Base-by-base conservation (phyloP, 2,113 vertebrate genomes). In the Atractosteus spatula region DNA sequence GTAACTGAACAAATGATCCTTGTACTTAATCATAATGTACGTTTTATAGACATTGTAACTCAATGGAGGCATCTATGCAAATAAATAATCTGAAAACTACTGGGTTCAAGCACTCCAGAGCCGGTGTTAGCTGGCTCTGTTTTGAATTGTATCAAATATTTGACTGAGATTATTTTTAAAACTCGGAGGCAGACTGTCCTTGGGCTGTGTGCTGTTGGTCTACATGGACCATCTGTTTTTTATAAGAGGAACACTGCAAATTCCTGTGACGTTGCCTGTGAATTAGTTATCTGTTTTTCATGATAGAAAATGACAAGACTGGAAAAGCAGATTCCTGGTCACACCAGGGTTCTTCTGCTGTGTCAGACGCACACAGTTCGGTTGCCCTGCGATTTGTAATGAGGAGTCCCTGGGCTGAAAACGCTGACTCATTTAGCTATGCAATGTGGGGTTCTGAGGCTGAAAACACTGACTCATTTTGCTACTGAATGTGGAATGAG, bases 191-290 rank as follows among this genome's bases (percentile, higher is more conserved):
- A 29, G 29, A 10, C 10, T 51, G 47, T 10, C 62, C 17, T 17
- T 41, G 3, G 8, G 10, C 62, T 41, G 29, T 41, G 8, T 29
- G n/a, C 17, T 43, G 41, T n/a, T 41, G 17, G 17, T 65, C 62
- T 65, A 41, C 41, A 29, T 41, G 17, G 41, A 65, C 29, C 62
- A 65, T 65, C 62, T 65, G 62, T 16, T 65, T 65, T 8, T 65
- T 43, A 65, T 65, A 3, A 41, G 4, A 65, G 8, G 8, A 43
- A 2, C 10, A 65, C n/a, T 41, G 17, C 29, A 10, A 65, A 65
- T 65, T 5, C 4, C 57, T n/a, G 57, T 59, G n/a, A 8, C 47
- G 5, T 51, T 7, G 47, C 47, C 10, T 5, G 10, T 59, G 57
- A 3, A 13, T 59, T 59, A 59, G 13, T 7, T 59, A 11, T n/a